Percentiles rank a stretch among this genome's conserved stretches.
Conservation (phyloP, 2,797 vertebrate species). For the Cephalopachus bancanus region DNA sequence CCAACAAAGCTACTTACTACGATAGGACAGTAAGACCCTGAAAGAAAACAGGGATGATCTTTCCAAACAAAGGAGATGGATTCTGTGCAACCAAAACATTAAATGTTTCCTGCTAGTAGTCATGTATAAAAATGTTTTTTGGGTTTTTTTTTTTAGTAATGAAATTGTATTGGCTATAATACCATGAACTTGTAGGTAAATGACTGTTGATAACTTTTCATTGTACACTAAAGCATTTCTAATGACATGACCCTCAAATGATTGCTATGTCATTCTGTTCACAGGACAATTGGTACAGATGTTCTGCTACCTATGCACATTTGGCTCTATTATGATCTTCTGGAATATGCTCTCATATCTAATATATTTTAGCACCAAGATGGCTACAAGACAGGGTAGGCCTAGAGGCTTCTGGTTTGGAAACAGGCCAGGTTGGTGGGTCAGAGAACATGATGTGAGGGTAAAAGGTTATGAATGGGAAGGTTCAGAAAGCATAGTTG, state of each 20-base stretch:
- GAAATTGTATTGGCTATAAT: conserved; percentile 20
- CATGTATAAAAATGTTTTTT: conserved; percentile 26
- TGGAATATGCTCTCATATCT: neutral
- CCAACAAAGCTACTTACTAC: neutral
- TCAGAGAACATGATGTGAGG: conserved; percentile 19
- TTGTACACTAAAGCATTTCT: conserved; percentile 29
- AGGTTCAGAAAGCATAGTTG: conserved; percentile 2
- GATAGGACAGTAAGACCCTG: neutral
- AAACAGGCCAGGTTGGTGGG: conserved; percentile 39
- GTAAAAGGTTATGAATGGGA: conserved; percentile 21
- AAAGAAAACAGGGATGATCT: neutral
- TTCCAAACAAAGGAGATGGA: conserved; percentile 20
- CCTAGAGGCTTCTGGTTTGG: conserved; percentile 37
- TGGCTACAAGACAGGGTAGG: neutral
- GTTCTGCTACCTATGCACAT: neutral
- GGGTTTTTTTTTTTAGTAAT: conserved; percentile 20
- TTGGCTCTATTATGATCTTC: conserved; percentile 16
- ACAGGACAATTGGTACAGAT: neutral
- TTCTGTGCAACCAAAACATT: neutral
- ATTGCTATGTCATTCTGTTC: neutral
- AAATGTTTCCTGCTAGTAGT: neutral
- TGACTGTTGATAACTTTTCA: neutral
- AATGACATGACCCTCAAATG: neutral
- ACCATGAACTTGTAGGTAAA: conserved; percentile 5
- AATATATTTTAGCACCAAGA: neutral